These are phyloP conservation scores for Atherix ibis DNA, from an alignment of 2,888 invertebrate species.

Conservation along the genomic window DNA sequence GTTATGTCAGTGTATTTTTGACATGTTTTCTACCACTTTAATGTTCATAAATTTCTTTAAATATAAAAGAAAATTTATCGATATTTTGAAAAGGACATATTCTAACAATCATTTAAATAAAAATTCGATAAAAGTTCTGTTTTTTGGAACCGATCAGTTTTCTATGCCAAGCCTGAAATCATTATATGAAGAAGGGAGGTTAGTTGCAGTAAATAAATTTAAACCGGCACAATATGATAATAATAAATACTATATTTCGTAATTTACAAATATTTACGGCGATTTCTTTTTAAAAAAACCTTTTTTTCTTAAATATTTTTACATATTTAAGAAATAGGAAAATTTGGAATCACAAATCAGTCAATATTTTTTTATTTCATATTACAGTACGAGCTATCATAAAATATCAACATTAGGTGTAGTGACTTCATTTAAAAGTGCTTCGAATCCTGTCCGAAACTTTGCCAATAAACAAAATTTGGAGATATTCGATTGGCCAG, in stretches of 20 bases:
- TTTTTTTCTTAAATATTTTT: no score
- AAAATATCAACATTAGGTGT: conserved; percentile 49
- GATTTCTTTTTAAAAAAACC: no score
- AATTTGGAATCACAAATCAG: no score
- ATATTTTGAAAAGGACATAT: background rate
- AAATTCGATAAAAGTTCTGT: conserved; percentile 41
- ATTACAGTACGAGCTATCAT: no score
- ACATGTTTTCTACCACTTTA: no score
- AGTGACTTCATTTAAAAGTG: conserved; percentile 49
- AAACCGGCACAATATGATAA: no score
- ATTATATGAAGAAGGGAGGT: conserved; percentile 49
- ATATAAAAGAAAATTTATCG: conserved; percentile 21
- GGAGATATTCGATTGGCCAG: conserved; percentile 50
- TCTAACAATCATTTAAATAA: conserved; percentile 3
- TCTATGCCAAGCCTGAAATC: conserved; percentile 56
- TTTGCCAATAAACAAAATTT: conserved; percentile 50
- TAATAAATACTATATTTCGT: no score
- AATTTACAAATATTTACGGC: no score
- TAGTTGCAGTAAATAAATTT: background rate
- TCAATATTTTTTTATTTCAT: no score
- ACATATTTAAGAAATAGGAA: no score
- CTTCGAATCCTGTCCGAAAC: conserved; percentile 45
- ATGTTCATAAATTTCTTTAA: conserved; percentile 19
- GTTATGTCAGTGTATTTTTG: no score
- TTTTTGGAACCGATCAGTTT: conserved; percentile 77